Evolutionary conservation across 2,888 invertebrate species (phyloP), one percentile per base, ranked within the genome.

Genomic region (Pycnomerus fuliginosus): DNA sequence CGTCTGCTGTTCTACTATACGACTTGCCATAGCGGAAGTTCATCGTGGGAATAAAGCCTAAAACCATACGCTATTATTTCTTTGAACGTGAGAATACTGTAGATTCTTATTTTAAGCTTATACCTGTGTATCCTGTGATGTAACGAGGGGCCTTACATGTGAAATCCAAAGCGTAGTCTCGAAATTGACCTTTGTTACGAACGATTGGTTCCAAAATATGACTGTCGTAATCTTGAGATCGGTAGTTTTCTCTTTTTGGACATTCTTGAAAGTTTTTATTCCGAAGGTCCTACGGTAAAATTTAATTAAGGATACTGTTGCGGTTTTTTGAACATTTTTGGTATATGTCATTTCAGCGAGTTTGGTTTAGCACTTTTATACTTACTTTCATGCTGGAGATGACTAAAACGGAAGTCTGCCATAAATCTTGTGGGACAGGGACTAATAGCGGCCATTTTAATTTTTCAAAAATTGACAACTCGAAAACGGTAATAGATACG

Each of bases 81-180:
- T n/a, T n/a, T n/a, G n/a, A n/a, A n/a, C n/a, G n/a, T n/a, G n/a
- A n/a, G n/a, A n/a, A n/a, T n/a, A n/a, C n/a, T n/a, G n/a, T n/a
- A n/a, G n/a, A n/a, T n/a, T n/a, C n/a, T n/a, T n/a, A n/a, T n/a
- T n/a, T n/a, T n/a, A n/a, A n/a, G n/a, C n/a, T n/a, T 22, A 53
- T 66, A 71, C 84, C 84, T 42, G 85, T 85, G 65, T 85, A 85
- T 10, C 85, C 85, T 10, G 84, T 78, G 69, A 84, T 82, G 64
- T 82, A 82, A 3, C 72, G 73, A 3, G 78, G 70, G 17, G 73
- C 72, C 27, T 72, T 70, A 51, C 76, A 66, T 8, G 76, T 75
- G 48, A 74, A 47, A 38, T 47, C 34, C 1, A 37, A 72, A 53
- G 73, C 75, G 1, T 74, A 71, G 62, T 80, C 77, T n/a, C 69